Conservation (phyloP, 2,113 vertebrate genomes). For the Apteryx mantelli region DNA sequence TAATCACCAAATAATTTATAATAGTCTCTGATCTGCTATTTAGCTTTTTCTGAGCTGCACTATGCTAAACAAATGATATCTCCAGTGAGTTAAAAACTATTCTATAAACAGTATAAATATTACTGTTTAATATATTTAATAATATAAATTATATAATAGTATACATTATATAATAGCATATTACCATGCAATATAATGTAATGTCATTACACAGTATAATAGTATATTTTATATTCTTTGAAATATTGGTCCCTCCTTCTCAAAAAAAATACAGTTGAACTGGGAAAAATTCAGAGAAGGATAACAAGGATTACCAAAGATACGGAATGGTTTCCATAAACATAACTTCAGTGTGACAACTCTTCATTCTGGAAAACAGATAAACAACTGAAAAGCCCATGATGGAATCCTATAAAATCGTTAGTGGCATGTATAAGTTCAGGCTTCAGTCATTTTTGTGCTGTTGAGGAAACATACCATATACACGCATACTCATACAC, state of each 20-base stretch:
- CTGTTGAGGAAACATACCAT: not conserved
- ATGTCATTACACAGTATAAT: not conserved
- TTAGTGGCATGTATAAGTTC: not conserved
- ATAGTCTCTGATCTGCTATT: not conserved
- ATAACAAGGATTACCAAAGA: not conserved
- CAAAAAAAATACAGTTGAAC: not conserved
- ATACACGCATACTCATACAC: not conserved
- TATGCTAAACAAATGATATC: not conserved
- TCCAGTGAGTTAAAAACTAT: not conserved
- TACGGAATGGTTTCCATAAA: not conserved
- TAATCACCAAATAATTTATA: not conserved
- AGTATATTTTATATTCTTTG: not conserved
- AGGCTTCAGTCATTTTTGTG: not conserved
- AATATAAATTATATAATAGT: not conserved
- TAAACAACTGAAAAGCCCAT: accelerated
- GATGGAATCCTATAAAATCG: not conserved
- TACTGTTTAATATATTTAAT: not conserved
- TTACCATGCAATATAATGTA: not conserved
- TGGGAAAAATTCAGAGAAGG: not conserved
- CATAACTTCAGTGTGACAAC: not conserved
- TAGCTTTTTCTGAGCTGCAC: not conserved
- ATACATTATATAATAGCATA: not conserved
- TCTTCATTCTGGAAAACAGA: not conserved
- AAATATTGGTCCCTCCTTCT: not conserved
- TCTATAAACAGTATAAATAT: not conserved